These are phyloP conservation scores for Ctenodactylus gundi DNA, from an alignment of 2,113 vertebrate species.

Conservation along the genomic window DNA sequence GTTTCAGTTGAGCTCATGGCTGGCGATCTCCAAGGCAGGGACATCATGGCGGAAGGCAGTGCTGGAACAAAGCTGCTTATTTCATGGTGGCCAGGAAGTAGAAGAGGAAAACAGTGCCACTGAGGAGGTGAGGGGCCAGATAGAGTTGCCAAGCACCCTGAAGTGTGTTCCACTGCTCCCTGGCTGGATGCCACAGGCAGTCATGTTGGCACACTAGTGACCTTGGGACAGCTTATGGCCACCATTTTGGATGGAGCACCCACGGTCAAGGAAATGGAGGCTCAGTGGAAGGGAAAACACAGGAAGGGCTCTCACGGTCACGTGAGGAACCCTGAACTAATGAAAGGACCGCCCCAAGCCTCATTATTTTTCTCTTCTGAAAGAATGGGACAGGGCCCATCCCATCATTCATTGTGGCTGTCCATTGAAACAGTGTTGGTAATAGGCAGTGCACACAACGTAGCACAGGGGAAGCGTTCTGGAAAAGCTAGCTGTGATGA, in stretches of 20 bases:
- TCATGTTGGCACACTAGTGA: neutral
- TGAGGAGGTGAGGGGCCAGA: too few relatives aligned
- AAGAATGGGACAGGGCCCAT: neutral
- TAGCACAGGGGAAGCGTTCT: neutral
- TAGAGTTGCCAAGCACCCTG: neutral
- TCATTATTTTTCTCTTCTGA: neutral
- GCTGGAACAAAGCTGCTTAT: neutral
- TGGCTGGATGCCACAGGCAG: neutral
- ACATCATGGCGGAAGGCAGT: neutral
- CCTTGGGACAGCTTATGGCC: neutral
- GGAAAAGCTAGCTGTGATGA: rapidly evolving
- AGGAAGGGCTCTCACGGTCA: rapidly evolving
- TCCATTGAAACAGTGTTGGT: neutral
- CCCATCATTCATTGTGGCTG: neutral
- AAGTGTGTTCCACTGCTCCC: neutral
- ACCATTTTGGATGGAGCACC: neutral
- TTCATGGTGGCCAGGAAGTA: neutral
- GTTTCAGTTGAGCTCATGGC: neutral
- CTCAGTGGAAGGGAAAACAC: rapidly evolving
- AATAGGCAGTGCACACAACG: neutral
- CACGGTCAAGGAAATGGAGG: neutral
- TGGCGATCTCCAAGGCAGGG: neutral
- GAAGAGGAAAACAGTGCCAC: neutral
- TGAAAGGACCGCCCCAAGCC: neutral
- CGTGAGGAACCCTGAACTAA: neutral